Conservation (phyloP, 2,797 vertebrate species). For the Halcyon badia region DNA sequence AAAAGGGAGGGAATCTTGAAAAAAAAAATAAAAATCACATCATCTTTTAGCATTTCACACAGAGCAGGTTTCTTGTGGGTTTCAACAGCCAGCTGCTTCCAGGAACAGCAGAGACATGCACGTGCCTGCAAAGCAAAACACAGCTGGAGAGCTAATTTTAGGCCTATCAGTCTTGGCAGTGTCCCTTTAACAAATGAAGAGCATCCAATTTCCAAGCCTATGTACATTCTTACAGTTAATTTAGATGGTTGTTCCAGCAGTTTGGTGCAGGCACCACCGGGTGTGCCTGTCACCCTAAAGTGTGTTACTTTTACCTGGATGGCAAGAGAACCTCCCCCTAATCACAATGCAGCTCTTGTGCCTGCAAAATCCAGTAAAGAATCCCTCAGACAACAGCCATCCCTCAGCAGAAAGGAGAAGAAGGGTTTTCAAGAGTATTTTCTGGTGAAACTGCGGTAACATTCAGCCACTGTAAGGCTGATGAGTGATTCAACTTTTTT, state of each 20-base stretch:
- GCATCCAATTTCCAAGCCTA: not conserved
- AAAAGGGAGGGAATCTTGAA: constrained; percentile 1
- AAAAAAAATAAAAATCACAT: not conserved
- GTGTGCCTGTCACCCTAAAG: not conserved
- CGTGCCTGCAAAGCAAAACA: constrained; percentile 80
- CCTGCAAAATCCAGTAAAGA: not conserved
- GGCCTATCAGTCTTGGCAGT: constrained; percentile 68
- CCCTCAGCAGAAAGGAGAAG: not conserved
- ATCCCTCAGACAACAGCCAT: not conserved
- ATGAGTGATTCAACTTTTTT: constrained; percentile 2
- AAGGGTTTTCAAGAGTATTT: constrained; percentile 3
- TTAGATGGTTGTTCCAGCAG: not conserved
- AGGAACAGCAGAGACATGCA: constrained; percentile 74
- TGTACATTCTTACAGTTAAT: not conserved
- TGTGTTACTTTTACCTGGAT: not conserved
- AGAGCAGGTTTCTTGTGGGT: constrained; percentile 69
- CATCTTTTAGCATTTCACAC: constrained; percentile 38
- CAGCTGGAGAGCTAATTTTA: constrained; percentile 83
- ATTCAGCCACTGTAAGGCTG: constrained; percentile 1
- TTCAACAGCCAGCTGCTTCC: constrained; percentile 71
- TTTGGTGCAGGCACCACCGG: not conserved
- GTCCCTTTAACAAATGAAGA: constrained; percentile 59
- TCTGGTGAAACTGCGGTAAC: constrained; percentile 1
- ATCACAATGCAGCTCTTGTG: not conserved
- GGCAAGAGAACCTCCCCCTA: not conserved